These are phyloP conservation scores for Gymnocypris eckloni DNA, from an alignment of 2,797 vertebrate species.

Conservation along the genomic window DNA sequence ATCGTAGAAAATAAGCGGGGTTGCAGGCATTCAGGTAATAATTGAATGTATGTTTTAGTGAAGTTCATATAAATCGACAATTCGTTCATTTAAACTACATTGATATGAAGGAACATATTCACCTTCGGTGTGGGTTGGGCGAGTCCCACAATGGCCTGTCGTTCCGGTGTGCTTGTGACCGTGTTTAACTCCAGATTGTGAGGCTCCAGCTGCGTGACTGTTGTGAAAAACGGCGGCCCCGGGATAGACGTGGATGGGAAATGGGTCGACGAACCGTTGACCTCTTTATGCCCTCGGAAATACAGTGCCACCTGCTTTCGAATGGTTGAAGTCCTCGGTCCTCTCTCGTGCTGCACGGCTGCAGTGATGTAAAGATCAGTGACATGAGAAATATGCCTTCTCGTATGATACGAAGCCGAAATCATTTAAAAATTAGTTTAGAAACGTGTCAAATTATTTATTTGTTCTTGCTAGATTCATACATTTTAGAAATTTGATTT, in stretches of 20 bases:
- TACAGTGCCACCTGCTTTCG: constrained; percentile 98
- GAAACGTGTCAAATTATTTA: not conserved
- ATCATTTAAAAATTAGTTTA: not conserved
- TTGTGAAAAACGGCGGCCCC: constrained; percentile 93
- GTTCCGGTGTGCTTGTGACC: constrained; percentile 88
- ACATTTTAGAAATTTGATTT: not conserved
- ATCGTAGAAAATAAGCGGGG: not conserved
- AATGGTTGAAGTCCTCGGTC: constrained; percentile 96
- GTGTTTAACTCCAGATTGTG: constrained; percentile 91
- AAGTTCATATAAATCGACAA: not conserved
- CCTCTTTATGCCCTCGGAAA: constrained; percentile 97
- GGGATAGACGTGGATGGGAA: constrained; percentile 89
- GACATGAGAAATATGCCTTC: not conserved
- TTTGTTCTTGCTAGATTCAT: not conserved
- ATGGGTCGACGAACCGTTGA: constrained; percentile 87
- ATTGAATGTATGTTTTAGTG: not conserved
- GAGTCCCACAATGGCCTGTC: constrained; percentile 92
- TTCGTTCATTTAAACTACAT: not conserved
- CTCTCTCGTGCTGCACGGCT: constrained; percentile 98
- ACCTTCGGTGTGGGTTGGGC: constrained; percentile 98
- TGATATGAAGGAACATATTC: constrained; percentile 41
- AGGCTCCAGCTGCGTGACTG: constrained; percentile 94
- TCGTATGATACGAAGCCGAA: not conserved
- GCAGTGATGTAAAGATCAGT: constrained; percentile 42
- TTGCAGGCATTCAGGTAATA: not conserved